These are phyloP conservation scores for Scolanthus callimorphus DNA, from an alignment of 92 coral and sea anemone genomes.

Conservation along the genomic window DNA sequence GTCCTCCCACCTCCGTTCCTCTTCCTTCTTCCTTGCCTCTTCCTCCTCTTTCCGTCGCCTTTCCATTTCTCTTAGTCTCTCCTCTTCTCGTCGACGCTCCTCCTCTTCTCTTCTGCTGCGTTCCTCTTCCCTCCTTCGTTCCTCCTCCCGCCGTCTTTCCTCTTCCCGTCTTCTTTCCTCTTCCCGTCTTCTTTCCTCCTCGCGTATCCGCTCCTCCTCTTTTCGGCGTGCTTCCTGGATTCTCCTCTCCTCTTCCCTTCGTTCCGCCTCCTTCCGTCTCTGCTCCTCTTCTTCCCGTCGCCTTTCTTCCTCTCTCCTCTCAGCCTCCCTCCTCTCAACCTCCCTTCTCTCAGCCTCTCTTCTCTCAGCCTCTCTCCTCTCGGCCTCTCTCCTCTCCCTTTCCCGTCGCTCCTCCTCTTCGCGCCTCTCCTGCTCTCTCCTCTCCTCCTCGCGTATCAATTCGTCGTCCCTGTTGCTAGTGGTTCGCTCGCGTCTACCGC, in stretches of 20 bases:
- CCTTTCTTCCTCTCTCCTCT: background rate
- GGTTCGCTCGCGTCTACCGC: constrained; percentile 29
- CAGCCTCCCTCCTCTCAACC: background rate
- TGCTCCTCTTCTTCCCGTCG: background rate
- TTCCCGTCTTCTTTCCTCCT: constrained; percentile 2
- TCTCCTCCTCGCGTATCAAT: constrained; percentile 18
- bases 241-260: constrained; percentile 9
- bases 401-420: constrained; percentile 9
- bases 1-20: constrained; percentile 4
- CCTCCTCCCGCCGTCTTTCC: constrained; percentile 9
- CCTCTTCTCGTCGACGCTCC: constrained; percentile 17
- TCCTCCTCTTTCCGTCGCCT: constrained; percentile 10
- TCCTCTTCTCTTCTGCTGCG: constrained; percentile 18
- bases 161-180: constrained; percentile 15
- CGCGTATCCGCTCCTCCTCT: constrained; percentile 5
- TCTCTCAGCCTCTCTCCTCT: background rate
- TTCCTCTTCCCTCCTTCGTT: constrained; percentile 20
- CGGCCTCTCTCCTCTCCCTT: constrained; percentile 3
- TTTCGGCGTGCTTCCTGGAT: constrained; percentile 6
- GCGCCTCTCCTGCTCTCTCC: background rate
- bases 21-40: constrained; percentile 6
- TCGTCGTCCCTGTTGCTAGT: constrained; percentile 17
- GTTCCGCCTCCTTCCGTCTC: background rate
- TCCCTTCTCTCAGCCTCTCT: background rate
- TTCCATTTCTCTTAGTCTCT: constrained; percentile 16